A percentile compares a stretch with the other conserved stretches of the same genome.
phyloP scores from a whole-genome alignment of 1,140 invertebrate species.

The Papilio dardanus region DNA sequence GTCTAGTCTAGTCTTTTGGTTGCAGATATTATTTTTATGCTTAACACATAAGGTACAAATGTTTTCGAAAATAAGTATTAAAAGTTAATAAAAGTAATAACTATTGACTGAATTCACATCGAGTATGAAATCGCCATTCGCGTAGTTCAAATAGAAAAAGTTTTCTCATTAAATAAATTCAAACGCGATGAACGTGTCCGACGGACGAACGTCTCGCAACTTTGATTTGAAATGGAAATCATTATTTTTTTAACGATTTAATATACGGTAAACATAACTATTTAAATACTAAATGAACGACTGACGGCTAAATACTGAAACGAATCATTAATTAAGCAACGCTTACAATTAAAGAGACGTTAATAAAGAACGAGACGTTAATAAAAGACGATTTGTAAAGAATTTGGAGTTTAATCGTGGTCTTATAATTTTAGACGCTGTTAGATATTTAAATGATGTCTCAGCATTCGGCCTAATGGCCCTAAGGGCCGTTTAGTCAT shows the following conservation, averaged over 20 bases:
- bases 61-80: not conserved
- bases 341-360: too few species aligned
- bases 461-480: too few species aligned
- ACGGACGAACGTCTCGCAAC: not conserved
- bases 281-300: not conserved
- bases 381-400: too few species aligned
- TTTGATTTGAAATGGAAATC: constrained; percentile 14
- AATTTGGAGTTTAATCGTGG: too few species aligned
- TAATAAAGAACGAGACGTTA: too few species aligned
- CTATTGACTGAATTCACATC: not conserved
- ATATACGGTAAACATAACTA: not conserved
- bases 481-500: too few species aligned
- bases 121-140: not conserved
- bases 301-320: not conserved
- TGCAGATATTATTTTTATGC: too few species aligned
- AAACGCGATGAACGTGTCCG: too few species aligned
- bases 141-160: constrained; percentile 29
- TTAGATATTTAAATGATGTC: too few species aligned
- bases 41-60: not conserved
- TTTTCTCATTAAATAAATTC: constrained; percentile 29
- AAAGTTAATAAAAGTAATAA: not conserved
- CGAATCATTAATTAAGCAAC: too few species aligned
- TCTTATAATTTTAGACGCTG: too few species aligned
- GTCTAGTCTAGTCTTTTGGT: too few species aligned
- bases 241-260: not conserved